Percentiles rank a stretch among this genome's conserved stretches.
These are phyloP conservation scores for Sylvicola cinctus DNA, from an alignment of 2,888 invertebrate genomes.

Conservation along the genomic window DNA sequence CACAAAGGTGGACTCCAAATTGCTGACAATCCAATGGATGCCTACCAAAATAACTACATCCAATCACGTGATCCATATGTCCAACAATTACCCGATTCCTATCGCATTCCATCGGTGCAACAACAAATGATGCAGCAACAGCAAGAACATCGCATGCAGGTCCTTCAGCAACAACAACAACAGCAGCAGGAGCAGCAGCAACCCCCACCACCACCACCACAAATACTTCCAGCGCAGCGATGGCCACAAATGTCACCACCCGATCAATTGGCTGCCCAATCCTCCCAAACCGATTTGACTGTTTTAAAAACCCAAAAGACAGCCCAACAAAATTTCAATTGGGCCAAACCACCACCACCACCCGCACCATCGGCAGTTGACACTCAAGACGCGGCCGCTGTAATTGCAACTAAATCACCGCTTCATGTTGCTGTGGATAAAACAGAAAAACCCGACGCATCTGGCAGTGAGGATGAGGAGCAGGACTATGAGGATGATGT, in stretches of 20 bases:
- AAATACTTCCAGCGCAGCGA: slow-evolving; percentile 1
- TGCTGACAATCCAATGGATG: slow-evolving; percentile 13
- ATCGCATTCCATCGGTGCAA: slow-evolving; percentile 7
- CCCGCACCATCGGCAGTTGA: slow-evolving; percentile 7
- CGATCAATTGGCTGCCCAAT: neutral
- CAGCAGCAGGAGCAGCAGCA: slow-evolving; percentile 4
- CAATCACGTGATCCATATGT: slow-evolving; percentile 14
- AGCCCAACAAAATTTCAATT: slow-evolving; percentile 4
- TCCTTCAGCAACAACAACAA: slow-evolving; percentile 13
- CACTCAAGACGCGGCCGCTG: slow-evolving; percentile 8
- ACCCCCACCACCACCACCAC: slow-evolving; percentile 1
- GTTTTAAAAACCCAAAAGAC: neutral
- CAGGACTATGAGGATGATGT: slow-evolving; percentile 12
- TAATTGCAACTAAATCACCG: neutral
- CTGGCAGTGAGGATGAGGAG: slow-evolving; percentile 8
- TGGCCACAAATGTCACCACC: slow-evolving; percentile 3
- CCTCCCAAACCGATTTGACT: too few relatives aligned
- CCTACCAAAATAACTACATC: slow-evolving; percentile 5
- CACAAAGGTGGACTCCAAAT: slow-evolving; percentile 46
- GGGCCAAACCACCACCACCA: slow-evolving; percentile 5
- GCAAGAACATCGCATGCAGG: neutral
- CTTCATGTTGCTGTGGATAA: neutral
- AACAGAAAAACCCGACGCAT: slow-evolving; percentile 4
- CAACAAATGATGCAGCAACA: slow-evolving; percentile 8
- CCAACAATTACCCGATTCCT: slow-evolving; percentile 9